phyloP scores from a whole-genome alignment of 2,888 invertebrate genomes.

The Mycogona germanica region DNA sequence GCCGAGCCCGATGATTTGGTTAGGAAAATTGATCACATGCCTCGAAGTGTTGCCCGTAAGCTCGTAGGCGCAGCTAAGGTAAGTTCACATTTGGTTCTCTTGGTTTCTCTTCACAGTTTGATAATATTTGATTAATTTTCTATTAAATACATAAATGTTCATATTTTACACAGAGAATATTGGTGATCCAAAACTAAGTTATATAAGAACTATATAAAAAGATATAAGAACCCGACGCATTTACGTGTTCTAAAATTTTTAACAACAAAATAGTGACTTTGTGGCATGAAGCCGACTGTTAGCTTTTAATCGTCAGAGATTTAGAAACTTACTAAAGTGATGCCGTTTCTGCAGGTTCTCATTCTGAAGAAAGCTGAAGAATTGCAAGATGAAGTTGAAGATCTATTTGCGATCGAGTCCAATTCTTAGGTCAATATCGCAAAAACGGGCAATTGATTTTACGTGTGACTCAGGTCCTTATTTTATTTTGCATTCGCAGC shows the following conservation, averaged over 20 bases:
- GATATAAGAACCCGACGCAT: no score
- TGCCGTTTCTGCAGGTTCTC: constrained; percentile 1
- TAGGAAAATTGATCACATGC: constrained; percentile 53
- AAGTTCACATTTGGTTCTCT: constrained; percentile 21
- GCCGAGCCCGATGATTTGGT: constrained; percentile 51
- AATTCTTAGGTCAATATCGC: no score
- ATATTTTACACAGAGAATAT: no score
- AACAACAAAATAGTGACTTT: no score
- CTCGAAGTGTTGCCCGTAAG: constrained; percentile 57
- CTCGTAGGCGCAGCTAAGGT: constrained; percentile 82
- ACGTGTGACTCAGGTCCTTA: no score
- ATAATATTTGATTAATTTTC: not conserved
- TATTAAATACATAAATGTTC: not conserved
- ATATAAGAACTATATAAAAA: no score
- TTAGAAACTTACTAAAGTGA: not conserved
- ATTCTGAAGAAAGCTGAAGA: constrained; percentile 10
- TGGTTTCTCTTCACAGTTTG: not conserved
- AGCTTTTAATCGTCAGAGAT: no score
- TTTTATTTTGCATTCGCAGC: no score
- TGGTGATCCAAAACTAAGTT: no score
- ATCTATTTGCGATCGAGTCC: not conserved
- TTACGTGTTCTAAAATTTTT: no score
- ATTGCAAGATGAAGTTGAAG: constrained; percentile 14
- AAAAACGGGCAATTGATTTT: no score
- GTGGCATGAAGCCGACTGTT: no score